Base-by-base conservation (phyloP, 2,797 vertebrate genomes). In the Chelonia mydas region DNA sequence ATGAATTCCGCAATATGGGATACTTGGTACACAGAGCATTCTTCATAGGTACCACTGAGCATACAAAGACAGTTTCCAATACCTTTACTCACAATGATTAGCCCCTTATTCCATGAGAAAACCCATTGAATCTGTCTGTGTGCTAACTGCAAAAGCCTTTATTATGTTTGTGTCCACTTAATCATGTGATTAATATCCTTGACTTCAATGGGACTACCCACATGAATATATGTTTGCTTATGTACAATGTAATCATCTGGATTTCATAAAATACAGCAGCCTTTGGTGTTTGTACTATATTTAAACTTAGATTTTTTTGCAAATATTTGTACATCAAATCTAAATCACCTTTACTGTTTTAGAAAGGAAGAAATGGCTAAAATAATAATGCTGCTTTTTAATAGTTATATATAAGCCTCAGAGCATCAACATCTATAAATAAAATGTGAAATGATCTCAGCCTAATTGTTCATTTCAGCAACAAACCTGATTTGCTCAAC, bases 261-360 rank as follows among this genome's bases (percentile, higher is more conserved):
- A 90, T 87, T 1, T 83, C 76, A 2, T 13, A 61, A 84, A 77
- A 87, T 53, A 19, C 2, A 5, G 2, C n/a, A 59, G 8, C 57
- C 50, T 17, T 79, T 47, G 4, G 3, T 33, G 25, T 51, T 81
- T 88, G 51, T n/a, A 0, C 11, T 90, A 4, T 77, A 27, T 81
- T 90, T 74, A 87, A 33, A 9, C 3, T n/a, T 6, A 5, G 21
- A 11, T 47, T 25, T 72, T 12, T 23, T 37, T 72, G n/a, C 25
- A 41, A 41, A 21, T 33, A 54, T 23, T 17, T 79, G 1, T 0
- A 76, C 76, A 7, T 65, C 49, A 68, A 86, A 28, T 51, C 19
- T 6, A 59, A 53, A 72, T 16, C n/a, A 28, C 9, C 6, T 83
- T 15, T 5, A 0, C 0, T 37, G 1, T 0, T 4, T 31, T 49